Conservation (phyloP, 2,888 invertebrate genomes). For the Drosophila lacicola region DNA sequence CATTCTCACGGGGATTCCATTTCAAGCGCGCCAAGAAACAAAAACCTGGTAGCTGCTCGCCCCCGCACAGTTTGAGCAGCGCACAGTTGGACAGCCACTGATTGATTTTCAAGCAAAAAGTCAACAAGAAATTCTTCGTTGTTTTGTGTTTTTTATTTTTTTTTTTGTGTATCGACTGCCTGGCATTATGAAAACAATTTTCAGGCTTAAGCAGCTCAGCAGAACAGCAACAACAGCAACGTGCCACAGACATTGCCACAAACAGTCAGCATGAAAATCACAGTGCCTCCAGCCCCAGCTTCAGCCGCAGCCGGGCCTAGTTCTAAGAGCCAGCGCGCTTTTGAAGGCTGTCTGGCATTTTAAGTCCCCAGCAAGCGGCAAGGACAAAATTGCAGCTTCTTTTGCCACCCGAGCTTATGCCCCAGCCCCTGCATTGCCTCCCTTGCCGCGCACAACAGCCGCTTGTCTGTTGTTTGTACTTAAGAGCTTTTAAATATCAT, state of each 20-base stretch:
- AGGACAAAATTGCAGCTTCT: conserved; percentile 68
- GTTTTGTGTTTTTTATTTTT: conserved; percentile 1
- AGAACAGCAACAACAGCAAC: conserved; percentile 18
- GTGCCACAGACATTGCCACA: conserved; percentile 54
- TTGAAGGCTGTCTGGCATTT: conserved; percentile 72
- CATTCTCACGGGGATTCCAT: conserved; percentile 84
- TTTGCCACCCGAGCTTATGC: conserved; percentile 4
- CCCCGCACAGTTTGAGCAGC: conserved; percentile 49
- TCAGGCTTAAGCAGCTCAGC: conserved; percentile 75
- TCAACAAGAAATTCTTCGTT: conserved; percentile 44
- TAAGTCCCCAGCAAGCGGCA: conserved; percentile 54
- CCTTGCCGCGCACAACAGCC: conserved; percentile 41
- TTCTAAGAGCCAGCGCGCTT: conserved; percentile 45
- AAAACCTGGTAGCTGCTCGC: conserved; percentile 16
- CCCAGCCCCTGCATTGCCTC: background rate
- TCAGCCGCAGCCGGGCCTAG: conserved; percentile 5
- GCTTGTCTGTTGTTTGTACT: conserved; percentile 81
- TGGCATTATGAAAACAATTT: conserved; percentile 77
- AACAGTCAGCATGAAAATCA: conserved; percentile 59
- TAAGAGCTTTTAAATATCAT: conserved; percentile 83
- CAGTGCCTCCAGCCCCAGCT: conserved; percentile 5
- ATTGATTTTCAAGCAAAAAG: conserved; percentile 74
- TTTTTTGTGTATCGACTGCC: conserved; percentile 35
- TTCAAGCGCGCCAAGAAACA: conserved; percentile 66
- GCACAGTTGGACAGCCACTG: conserved; percentile 49